Evolutionary conservation across 2,113 vertebrate species (phyloP).

Genomic region (Lanius collurio): DNA sequence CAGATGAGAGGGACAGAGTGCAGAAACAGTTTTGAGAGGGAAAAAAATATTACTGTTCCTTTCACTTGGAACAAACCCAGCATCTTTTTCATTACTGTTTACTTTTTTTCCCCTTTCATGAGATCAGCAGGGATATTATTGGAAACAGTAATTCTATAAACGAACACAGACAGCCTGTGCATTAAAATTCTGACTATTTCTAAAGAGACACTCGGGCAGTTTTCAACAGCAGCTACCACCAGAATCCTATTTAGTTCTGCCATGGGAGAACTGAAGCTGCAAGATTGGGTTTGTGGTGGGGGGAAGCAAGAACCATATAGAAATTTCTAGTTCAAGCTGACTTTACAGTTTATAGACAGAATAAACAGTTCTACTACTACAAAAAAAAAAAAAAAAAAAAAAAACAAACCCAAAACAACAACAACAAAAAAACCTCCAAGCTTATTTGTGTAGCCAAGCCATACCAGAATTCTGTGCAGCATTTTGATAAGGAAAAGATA

Average conservation of each 20-base stretch:
- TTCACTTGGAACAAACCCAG: constrained; percentile 12
- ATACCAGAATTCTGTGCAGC: neutral
- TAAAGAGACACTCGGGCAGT: neutral
- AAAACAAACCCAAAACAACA: neutral
- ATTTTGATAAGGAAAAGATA: neutral
- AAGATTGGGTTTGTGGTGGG: neutral
- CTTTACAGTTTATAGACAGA: neutral
- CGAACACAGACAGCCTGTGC: neutral
- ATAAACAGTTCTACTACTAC: neutral
- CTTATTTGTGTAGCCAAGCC: neutral
- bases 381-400: neutral
- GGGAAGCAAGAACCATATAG: neutral
- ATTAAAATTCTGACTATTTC: constrained; percentile 57
- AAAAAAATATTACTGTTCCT: neutral
- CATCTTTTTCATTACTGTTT: constrained; percentile 25
- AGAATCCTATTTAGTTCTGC: neutral
- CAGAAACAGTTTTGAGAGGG: neutral
- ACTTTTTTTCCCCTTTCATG: constrained; percentile 15
- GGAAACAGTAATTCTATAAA: constrained; percentile 55
- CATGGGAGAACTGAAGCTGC: neutral
- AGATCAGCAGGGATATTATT: constrained; percentile 52
- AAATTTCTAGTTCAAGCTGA: neutral
- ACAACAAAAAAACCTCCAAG: neutral
- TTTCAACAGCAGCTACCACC: constrained; percentile 13
- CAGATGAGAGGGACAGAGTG: neutral